Evolutionary conservation across 2,797 vertebrate genomes (phyloP).

Genomic region (Lophotriccus pileatus): DNA sequence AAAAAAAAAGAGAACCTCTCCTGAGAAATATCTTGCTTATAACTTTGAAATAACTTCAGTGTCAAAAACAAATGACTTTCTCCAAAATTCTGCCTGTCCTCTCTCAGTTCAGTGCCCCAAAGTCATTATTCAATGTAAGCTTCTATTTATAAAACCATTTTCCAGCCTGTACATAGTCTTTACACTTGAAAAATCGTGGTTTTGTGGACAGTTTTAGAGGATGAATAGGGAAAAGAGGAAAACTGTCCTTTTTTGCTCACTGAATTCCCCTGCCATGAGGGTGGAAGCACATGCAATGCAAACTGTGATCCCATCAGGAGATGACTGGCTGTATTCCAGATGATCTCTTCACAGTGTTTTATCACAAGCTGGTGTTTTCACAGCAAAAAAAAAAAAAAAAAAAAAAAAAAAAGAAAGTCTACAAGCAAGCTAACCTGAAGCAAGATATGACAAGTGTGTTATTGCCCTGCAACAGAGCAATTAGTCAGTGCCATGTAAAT

Average conservation of each 20-base stretch:
- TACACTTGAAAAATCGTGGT: slow-evolving; percentile 49
- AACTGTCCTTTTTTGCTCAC: slow-evolving; percentile 48
- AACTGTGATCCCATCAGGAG: slow-evolving; percentile 20
- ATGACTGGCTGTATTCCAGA: background rate
- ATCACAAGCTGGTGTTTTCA: slow-evolving; percentile 50
- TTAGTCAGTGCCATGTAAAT: background rate
- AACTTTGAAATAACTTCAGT: slow-evolving; percentile 69
- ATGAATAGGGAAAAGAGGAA: slow-evolving; percentile 22
- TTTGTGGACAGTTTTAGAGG: slow-evolving; percentile 52
- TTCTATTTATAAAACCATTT: slow-evolving; percentile 59
- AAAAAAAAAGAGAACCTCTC: slow-evolving; percentile 32
- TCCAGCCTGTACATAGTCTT: slow-evolving; percentile 30
- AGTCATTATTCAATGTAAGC: slow-evolving; percentile 47
- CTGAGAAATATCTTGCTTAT: slow-evolving; percentile 62
- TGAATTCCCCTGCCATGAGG: background rate
- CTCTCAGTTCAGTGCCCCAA: slow-evolving; percentile 47
- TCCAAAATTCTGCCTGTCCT: slow-evolving; percentile 42
- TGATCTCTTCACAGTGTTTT: slow-evolving; percentile 12
- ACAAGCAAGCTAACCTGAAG: slow-evolving; percentile 13
- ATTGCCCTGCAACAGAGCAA: background rate
- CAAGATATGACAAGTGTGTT: background rate
- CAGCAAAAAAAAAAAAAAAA: background rate
- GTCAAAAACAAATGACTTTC: slow-evolving; percentile 65
- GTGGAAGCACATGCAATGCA: background rate
- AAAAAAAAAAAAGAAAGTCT: background rate